Conservation (phyloP, 2,888 invertebrate species). For the Fissipunctia ypsillon region DNA sequence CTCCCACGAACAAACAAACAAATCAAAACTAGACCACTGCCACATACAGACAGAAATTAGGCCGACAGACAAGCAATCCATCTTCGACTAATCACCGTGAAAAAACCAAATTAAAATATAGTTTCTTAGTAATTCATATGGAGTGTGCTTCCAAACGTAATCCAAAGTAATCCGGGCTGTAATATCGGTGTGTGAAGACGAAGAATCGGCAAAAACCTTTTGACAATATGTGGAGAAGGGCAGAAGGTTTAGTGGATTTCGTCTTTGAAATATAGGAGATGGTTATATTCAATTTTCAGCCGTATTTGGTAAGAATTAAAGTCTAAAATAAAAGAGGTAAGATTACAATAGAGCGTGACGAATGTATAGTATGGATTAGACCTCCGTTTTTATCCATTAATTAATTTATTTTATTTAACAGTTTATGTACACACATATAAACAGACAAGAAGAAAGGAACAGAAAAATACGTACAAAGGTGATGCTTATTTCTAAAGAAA, state of each 20-base stretch:
- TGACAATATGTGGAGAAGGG: not conserved
- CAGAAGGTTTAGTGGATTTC: constrained; percentile 20
- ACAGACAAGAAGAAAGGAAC: too few relatives aligned
- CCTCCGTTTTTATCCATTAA: too few relatives aligned
- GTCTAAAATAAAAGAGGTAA: not conserved
- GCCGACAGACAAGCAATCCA: constrained; percentile 37
- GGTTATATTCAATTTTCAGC: not conserved
- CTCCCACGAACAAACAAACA: constrained; percentile 36
- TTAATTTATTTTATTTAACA: too few relatives aligned
- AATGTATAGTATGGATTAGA: not conserved
- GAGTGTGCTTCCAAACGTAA: constrained; percentile 52
- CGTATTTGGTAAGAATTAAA: not conserved
- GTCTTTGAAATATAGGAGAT: constrained; percentile 6
- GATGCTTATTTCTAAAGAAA: too few relatives aligned
- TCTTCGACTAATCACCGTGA: constrained; percentile 57
- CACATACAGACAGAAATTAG: constrained; percentile 38
- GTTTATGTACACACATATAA: too few relatives aligned
- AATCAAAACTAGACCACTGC: constrained; percentile 49
- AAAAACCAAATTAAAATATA: constrained; percentile 63
- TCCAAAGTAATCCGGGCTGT: constrained; percentile 58
- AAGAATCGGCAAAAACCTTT: constrained; percentile 56
- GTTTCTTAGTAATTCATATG: constrained; percentile 56
- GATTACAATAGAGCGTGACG: not conserved
- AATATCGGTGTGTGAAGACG: constrained; percentile 45
- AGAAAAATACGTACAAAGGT: too few relatives aligned